Conservation (phyloP, 1,140 invertebrate species). For the Drosophila lacteicornis region DNA sequence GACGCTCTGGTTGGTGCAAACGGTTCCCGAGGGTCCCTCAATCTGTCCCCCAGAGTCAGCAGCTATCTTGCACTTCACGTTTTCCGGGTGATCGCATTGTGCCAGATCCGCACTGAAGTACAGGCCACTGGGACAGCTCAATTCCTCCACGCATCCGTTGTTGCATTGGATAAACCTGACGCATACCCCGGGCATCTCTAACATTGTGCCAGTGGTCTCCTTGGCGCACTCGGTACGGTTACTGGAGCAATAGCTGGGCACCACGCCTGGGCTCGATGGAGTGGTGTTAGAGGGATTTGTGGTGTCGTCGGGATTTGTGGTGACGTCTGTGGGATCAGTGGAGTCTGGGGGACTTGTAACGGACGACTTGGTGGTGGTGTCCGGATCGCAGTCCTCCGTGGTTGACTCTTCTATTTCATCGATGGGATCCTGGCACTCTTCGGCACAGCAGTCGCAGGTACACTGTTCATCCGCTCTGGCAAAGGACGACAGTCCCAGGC, state of each 20-base stretch:
- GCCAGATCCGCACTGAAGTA: slow-evolving; percentile 28
- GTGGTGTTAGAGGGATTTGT: slow-evolving; percentile 12
- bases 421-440: slow-evolving; percentile 38
- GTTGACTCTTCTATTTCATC: slow-evolving; percentile 3
- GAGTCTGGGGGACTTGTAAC: not conserved
- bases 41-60: slow-evolving; percentile 29
- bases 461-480: slow-evolving; percentile 41
- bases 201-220: slow-evolving; percentile 1
- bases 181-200: slow-evolving; percentile 45
- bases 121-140: slow-evolving; percentile 51
- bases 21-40: slow-evolving; percentile 59
- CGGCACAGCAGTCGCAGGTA: slow-evolving; percentile 57
- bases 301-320: slow-evolving; percentile 2
- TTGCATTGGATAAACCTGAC: slow-evolving; percentile 53
- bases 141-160: slow-evolving; percentile 45
- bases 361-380: slow-evolving; percentile 2
- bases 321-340: slow-evolving; percentile 5
- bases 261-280: not conserved
- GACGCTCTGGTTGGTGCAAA: slow-evolving; percentile 31
- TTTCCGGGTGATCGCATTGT: slow-evolving; percentile 33
- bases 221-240: slow-evolving; percentile 19
- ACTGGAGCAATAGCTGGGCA: slow-evolving; percentile 48
- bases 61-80: slow-evolving; percentile 43
- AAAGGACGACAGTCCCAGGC: slow-evolving; percentile 37
- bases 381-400: slow-evolving; percentile 17